phyloP scores from a whole-genome alignment of 1,140 invertebrate genomes.

The Drosophila repleta region DNA sequence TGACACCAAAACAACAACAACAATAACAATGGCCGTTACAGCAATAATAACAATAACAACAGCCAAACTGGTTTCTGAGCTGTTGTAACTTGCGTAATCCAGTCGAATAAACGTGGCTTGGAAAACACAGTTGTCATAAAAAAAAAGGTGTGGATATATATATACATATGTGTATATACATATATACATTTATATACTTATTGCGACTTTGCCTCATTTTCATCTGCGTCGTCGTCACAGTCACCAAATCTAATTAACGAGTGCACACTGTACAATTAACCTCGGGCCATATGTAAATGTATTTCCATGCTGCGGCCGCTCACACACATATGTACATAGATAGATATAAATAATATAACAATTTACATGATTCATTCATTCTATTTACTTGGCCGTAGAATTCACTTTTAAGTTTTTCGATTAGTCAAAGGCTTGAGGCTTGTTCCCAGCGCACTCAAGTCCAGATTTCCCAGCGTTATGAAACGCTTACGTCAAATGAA shows the following conservation, averaged over 20 bases:
- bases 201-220: constrained; percentile 12
- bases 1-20: constrained; percentile 64
- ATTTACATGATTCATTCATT: constrained; percentile 59
- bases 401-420: constrained; percentile 28
- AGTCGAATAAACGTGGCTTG: constrained; percentile 57
- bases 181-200: constrained; percentile 2
- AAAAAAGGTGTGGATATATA: not conserved
- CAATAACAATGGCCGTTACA: constrained; percentile 30
- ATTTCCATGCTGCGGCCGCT: constrained; percentile 41
- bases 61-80: constrained; percentile 60
- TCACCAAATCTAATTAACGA: constrained; percentile 70
- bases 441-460: constrained; percentile 38
- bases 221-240: constrained; percentile 25
- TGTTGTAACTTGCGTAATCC: constrained; percentile 63
- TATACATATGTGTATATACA: constrained; percentile 6
- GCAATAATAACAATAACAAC: constrained; percentile 12
- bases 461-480: constrained; percentile 14
- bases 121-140: constrained; percentile 29
- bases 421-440: constrained; percentile 25
- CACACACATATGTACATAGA: not conserved
- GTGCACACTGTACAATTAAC: constrained; percentile 70
- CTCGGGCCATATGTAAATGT: constrained; percentile 66
- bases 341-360: constrained; percentile 1
- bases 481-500: constrained; percentile 39
- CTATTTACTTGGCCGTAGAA: constrained; percentile 28